Percentiles rank a stretch among this genome's conserved stretches.
Evolutionary conservation across 2,797 vertebrate genomes (phyloP).

Genomic region (Siniperca undulata): DNA sequence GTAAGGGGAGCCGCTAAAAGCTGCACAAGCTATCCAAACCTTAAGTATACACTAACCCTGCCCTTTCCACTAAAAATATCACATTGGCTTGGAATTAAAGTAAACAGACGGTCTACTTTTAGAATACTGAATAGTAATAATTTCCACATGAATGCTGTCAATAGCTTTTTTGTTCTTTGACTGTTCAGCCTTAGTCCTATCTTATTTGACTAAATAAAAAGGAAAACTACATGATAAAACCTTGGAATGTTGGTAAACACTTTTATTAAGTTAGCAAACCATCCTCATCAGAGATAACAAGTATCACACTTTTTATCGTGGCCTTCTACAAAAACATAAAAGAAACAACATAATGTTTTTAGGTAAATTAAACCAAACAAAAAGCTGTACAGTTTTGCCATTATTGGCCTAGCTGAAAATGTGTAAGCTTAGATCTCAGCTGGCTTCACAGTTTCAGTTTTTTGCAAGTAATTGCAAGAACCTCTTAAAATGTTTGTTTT

Average conservation of each 20-base stretch:
- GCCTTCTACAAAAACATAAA: slow-evolving; percentile 11
- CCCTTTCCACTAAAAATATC: slow-evolving; percentile 73
- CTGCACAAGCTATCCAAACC: slow-evolving; percentile 77
- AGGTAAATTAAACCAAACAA: slow-evolving; percentile 23
- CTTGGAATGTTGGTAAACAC: neutral
- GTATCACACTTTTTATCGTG: neutral
- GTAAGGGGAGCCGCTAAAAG: slow-evolving; percentile 71
- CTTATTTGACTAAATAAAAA: slow-evolving; percentile 14
- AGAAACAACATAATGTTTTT: slow-evolving; percentile 11
- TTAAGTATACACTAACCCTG: slow-evolving; percentile 77
- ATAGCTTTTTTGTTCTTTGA: slow-evolving; percentile 25
- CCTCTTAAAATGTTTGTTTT: slow-evolving; percentile 32
- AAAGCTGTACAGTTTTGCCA: neutral
- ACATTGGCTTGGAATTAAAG: slow-evolving; percentile 71
- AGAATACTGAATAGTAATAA: slow-evolving; percentile 47
- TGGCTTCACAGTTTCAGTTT: slow-evolving; percentile 24
- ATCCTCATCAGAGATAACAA: neutral
- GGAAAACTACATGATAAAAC: slow-evolving; percentile 18
- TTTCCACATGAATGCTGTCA: slow-evolving; percentile 52
- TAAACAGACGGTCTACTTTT: slow-evolving; percentile 67
- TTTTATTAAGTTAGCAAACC: neutral
- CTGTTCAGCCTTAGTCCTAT: slow-evolving; percentile 10
- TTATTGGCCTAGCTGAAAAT: slow-evolving; percentile 14
- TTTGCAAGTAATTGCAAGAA: slow-evolving; percentile 18
- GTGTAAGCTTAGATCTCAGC: neutral